phyloP scores from a whole-genome alignment of 1,140 invertebrate species.

The Sogatella furcifera region DNA sequence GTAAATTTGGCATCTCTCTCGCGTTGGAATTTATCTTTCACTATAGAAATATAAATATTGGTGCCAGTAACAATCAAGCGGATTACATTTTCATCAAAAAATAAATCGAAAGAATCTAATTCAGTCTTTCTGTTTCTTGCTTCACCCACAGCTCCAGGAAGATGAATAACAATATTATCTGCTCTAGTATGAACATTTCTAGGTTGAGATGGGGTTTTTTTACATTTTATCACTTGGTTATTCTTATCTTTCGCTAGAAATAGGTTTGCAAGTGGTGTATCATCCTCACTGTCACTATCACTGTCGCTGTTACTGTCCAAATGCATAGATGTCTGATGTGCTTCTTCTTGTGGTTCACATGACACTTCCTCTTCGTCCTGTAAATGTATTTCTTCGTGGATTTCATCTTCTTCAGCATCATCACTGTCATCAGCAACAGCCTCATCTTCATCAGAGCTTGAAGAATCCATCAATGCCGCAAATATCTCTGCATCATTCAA shows the following conservation, averaged over 20 bases:
- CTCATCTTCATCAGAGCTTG: no score
- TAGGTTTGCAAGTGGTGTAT: background rate
- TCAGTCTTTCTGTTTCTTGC: slow-evolving; percentile 6
- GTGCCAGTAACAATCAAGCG: slow-evolving; percentile 13
- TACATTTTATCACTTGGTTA: background rate
- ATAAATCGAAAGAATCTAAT: slow-evolving; percentile 8
- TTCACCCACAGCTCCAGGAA: slow-evolving; percentile 5
- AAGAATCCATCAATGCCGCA: no score
- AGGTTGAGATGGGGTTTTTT: background rate
- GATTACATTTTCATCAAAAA: slow-evolving; percentile 12
- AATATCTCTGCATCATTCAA: no score
- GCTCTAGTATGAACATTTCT: background rate
- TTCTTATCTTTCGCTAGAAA: background rate
- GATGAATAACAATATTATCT: slow-evolving; percentile 9
- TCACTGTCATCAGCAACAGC: no score
- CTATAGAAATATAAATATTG: slow-evolving; percentile 15
- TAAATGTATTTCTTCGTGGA: no score
- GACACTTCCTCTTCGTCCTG: no score
- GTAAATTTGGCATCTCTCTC: background rate
- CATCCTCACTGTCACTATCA: no score
- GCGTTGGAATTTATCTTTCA: background rate
- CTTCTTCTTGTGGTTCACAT: no score
- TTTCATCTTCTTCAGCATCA: no score
- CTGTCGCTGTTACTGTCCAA: no score
- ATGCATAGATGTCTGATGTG: no score